These are phyloP conservation scores for Hesperia comma DNA, from an alignment of 2,888 invertebrate species.

Conservation along the genomic window DNA sequence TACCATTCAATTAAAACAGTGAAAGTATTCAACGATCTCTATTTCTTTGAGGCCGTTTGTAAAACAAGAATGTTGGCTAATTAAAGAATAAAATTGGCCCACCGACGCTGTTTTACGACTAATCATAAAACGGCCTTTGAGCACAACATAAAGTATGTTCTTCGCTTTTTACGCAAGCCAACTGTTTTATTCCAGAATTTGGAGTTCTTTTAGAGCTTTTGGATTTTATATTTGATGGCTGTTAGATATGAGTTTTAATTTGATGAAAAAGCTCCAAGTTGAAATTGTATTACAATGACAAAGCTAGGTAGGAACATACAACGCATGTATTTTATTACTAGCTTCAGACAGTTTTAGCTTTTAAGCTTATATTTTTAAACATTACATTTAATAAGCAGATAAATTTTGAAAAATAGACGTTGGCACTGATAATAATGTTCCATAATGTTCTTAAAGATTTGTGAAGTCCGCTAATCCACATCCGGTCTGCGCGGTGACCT, in stretches of 20 bases:
- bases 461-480: no score
- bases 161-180: constrained; percentile 63
- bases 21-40: constrained; percentile 9
- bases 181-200: constrained; percentile 65
- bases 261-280: constrained; percentile 10
- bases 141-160: constrained; percentile 67
- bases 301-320: background rate
- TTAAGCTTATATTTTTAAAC: no score
- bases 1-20: constrained; percentile 12
- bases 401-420: no score
- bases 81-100: constrained; percentile 76
- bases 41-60: constrained; percentile 47
- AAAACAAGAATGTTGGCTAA: constrained; percentile 70
- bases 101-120: constrained; percentile 71
- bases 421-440: no score
- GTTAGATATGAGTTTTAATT: constrained; percentile 13
- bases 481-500: no score
- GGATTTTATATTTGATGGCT: constrained; percentile 51
- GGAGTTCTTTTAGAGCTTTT: constrained; percentile 56
- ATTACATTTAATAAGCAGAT: no score
- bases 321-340: no score
- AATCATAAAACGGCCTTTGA: constrained; percentile 76
- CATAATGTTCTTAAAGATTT: no score
- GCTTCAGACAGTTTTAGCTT: no score
- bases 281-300: background rate